phyloP scores from a whole-genome alignment of 2,797 vertebrate species.

The Pseudopleuronectes americanus region DNA sequence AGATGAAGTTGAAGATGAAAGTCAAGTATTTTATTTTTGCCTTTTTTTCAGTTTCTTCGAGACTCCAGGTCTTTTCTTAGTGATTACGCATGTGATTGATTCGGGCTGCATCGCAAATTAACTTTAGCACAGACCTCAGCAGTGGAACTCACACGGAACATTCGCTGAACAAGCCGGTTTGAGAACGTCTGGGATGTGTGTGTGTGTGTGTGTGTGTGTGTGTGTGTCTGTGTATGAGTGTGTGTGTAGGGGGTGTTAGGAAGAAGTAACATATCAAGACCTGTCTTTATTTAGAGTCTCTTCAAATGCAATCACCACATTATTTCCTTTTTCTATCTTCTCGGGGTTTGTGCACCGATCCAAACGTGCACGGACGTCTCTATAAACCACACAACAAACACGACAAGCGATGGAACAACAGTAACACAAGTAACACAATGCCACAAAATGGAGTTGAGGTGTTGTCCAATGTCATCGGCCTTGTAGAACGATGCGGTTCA shows the following conservation, averaged over 20 bases:
- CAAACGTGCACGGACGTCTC: too few species aligned
- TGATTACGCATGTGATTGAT: constrained; percentile 45
- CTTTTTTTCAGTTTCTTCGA: neutral
- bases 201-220: too few species aligned
- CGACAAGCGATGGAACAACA: constrained; percentile 31
- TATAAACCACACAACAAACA: too few species aligned
- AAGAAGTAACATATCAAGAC: constrained; percentile 14
- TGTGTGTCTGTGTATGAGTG: too few species aligned
- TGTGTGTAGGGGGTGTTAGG: neutral
- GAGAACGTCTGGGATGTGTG: neutral
- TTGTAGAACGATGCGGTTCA: constrained; percentile 64
- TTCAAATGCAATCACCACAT: constrained; percentile 4
- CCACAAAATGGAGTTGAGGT: constrained; percentile 46
- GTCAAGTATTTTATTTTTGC: constrained; percentile 12
- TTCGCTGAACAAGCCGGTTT: constrained; percentile 36
- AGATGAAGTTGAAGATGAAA: constrained; percentile 54
- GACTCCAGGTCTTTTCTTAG: constrained; percentile 45
- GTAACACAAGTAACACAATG: constrained; percentile 42
- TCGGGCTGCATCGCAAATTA: constrained; percentile 2
- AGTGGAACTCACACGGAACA: constrained; percentile 17
- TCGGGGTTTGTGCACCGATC: too few species aligned
- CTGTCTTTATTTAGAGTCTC: constrained; percentile 15
- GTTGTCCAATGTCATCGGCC: constrained; percentile 64
- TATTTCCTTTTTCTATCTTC: neutral
- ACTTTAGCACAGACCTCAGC: constrained; percentile 42